phyloP scores from a whole-genome alignment of 2,797 vertebrate genomes.

The Sus cebifrons region DNA sequence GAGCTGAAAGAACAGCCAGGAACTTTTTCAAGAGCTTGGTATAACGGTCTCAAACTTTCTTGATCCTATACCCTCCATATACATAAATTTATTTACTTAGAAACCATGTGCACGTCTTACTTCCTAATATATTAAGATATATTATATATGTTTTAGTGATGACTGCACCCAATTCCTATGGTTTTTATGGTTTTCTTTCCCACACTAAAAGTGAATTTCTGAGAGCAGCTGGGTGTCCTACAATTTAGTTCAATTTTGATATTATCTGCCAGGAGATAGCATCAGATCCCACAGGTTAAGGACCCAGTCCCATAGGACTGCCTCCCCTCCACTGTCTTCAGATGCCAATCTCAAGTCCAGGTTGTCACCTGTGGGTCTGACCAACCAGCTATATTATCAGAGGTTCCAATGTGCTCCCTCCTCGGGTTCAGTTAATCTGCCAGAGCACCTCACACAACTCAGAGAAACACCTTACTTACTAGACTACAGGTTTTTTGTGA shows the following conservation, averaged over 20 bases:
- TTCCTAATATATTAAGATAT: background rate
- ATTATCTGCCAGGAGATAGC: background rate
- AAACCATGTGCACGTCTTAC: background rate
- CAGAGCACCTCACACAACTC: background rate
- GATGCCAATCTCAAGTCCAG: background rate
- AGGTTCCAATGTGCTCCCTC: background rate
- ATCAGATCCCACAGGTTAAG: background rate
- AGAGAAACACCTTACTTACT: background rate
- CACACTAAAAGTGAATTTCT: background rate
- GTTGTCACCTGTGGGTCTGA: background rate
- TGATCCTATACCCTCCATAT: background rate
- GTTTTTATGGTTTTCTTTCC: background rate
- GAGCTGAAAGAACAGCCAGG: background rate
- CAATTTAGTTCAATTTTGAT: background rate
- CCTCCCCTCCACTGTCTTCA: background rate
- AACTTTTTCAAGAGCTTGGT: background rate
- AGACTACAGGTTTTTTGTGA: background rate
- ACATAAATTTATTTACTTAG: background rate
- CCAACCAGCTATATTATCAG: background rate
- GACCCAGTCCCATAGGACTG: background rate
- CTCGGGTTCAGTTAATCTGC: background rate
- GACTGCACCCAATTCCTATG: background rate
- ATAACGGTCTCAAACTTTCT: background rate
- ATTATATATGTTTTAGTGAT: background rate
- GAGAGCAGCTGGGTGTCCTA: background rate